Conservation (phyloP, 2,113 vertebrate genomes). For the Galbula dea region DNA sequence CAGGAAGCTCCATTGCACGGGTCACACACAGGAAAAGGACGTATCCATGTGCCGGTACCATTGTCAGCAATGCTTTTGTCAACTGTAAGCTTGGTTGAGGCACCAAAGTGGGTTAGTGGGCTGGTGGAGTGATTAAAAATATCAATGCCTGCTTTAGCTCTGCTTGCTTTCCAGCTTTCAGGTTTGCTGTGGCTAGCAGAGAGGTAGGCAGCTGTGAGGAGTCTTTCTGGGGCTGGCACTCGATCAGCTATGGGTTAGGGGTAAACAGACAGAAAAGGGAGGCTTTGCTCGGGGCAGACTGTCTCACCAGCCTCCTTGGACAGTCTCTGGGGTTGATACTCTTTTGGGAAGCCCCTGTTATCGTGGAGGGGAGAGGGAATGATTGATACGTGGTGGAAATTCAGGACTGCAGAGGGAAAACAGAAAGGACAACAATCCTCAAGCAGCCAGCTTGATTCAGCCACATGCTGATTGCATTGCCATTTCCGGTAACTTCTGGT, state of each 20-base stretch:
- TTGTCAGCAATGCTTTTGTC: background rate
- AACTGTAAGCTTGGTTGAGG: background rate
- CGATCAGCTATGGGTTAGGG: background rate
- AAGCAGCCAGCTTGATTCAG: background rate
- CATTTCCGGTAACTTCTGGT: background rate
- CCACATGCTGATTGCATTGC: rapidly evolving
- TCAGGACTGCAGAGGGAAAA: background rate
- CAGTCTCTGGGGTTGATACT: background rate
- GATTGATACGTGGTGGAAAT: background rate
- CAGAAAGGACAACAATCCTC: background rate
- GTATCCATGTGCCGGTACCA: rapidly evolving
- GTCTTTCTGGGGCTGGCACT: background rate
- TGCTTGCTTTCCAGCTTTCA: background rate
- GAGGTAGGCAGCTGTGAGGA: background rate
- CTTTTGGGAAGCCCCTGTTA: background rate
- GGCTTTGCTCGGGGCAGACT: background rate
- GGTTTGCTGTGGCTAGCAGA: slow-evolving; percentile 2
- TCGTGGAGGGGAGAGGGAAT: background rate
- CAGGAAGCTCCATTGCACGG: background rate
- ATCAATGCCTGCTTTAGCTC: background rate
- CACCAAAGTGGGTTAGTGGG: background rate
- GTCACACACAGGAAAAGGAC: background rate
- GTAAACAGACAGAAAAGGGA: background rate
- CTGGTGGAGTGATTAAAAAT: slow-evolving; percentile 10
- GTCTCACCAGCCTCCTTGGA: rapidly evolving